Evolutionary conservation across 2,888 invertebrate species (phyloP).

Genomic region (Buathra laborator): DNA sequence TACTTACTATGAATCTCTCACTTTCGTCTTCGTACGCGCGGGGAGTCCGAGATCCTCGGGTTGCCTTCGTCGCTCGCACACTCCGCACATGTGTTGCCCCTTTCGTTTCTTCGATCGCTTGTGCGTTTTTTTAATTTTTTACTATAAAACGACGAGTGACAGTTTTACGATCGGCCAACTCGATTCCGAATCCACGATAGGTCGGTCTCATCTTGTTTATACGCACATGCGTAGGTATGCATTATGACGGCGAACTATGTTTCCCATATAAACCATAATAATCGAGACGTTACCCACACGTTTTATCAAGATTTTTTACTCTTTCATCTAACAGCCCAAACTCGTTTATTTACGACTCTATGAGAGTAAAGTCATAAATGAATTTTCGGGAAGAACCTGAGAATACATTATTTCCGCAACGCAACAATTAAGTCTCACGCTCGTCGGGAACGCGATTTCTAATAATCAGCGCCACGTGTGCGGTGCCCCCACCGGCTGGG

Average conservation of each 20-base stretch:
- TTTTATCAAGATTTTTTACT: background rate
- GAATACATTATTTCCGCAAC: background rate
- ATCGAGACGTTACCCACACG: background rate
- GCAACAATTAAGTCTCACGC: background rate
- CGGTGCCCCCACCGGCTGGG: background rate
- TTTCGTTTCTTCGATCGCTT: constrained; percentile 30
- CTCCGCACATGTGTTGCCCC: constrained; percentile 16
- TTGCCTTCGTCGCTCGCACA: constrained; percentile 48
- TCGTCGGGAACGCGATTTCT: background rate
- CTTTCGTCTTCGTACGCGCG: constrained; percentile 62
- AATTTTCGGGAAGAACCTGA: background rate
- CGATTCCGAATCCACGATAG: constrained; percentile 49
- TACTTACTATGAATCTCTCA: constrained; percentile 48
- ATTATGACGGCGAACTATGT: background rate
- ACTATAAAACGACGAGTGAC: constrained; percentile 35
- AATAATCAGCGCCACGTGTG: background rate
- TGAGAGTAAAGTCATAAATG: background rate
- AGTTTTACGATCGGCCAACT: constrained; percentile 59
- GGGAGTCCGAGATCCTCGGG: background rate
- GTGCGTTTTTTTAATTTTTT: too few species aligned
- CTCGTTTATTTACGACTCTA: constrained; percentile 4
- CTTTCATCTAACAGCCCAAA: background rate
- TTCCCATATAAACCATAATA: background rate
- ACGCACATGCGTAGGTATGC: background rate
- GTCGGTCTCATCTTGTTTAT: constrained; percentile 6